These are phyloP conservation scores for Eumaeus atala DNA, from an alignment of 1,140 invertebrate genomes.

Conservation along the genomic window DNA sequence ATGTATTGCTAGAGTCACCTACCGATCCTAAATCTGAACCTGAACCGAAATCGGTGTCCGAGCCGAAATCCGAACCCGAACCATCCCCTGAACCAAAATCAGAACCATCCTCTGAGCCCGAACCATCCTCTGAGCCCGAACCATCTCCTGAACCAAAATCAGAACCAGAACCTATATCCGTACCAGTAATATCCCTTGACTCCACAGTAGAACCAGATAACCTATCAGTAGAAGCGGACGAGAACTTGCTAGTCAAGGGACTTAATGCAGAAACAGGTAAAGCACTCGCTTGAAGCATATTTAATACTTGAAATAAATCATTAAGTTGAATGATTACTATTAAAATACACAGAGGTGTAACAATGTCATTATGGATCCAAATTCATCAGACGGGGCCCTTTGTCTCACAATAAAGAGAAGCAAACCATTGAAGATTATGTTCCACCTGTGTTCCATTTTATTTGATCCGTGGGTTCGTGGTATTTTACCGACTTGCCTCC, in stretches of 20 bases:
- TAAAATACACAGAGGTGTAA: too few species aligned
- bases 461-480: too few species aligned
- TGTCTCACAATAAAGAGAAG: too few species aligned
- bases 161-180: constrained; percentile 56
- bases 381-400: too few species aligned
- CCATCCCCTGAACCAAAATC: constrained; percentile 59
- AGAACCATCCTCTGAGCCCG: constrained; percentile 69
- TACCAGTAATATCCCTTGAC: constrained; percentile 55
- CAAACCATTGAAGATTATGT: too few species aligned
- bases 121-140: constrained; percentile 70
- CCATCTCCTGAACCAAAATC: constrained; percentile 67
- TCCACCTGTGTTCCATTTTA: too few species aligned
- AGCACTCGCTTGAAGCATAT: constrained; percentile 47
- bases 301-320: not conserved
- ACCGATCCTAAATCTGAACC: constrained; percentile 14
- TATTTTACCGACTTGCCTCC: too few species aligned
- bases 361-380: too few species aligned
- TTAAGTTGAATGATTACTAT: too few species aligned
- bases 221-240: constrained; percentile 58
- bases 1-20: constrained; percentile 2
- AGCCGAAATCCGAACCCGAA: constrained; percentile 62
- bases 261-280: constrained; percentile 65
- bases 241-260: constrained; percentile 63
- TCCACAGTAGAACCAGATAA: constrained; percentile 65
- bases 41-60: constrained; percentile 66